These are phyloP conservation scores for Dipodomys spectabilis DNA, from an alignment of 2,113 vertebrate species.

Conservation along the genomic window DNA sequence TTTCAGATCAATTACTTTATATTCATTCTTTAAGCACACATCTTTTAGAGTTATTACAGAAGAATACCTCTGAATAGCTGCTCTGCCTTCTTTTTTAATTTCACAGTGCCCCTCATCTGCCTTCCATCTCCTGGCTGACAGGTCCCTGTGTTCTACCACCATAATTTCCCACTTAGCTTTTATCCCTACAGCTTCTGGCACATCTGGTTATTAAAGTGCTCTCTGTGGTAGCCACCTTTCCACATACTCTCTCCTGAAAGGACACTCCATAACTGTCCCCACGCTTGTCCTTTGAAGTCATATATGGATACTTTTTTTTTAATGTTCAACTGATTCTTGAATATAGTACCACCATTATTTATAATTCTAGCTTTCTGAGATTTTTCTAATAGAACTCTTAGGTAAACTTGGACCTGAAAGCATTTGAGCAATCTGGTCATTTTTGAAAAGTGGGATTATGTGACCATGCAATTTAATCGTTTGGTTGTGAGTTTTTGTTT, in stretches of 20 bases:
- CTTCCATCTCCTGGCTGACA: slow-evolving; percentile 33
- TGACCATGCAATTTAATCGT: background rate
- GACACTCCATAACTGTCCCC: background rate
- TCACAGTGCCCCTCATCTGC: background rate
- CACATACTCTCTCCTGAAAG: background rate
- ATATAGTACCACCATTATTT: background rate
- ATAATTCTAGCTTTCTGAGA: background rate
- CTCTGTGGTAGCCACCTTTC: background rate
- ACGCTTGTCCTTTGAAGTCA: background rate
- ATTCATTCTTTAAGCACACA: slow-evolving; percentile 63
- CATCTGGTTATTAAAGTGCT: background rate
- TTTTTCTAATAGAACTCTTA: background rate
- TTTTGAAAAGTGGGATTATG: slow-evolving; percentile 33
- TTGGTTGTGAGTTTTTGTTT: slow-evolving; percentile 11
- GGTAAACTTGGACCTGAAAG: background rate
- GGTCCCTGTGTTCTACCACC: slow-evolving; percentile 39
- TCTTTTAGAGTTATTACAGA: slow-evolving; percentile 61
- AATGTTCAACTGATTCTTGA: background rate
- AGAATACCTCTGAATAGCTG: slow-evolving; percentile 63
- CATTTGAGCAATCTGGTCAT: background rate
- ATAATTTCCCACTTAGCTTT: slow-evolving; percentile 57
- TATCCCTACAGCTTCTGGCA: background rate
- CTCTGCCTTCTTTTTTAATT: slow-evolving; percentile 62
- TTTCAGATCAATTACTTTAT: slow-evolving; percentile 75
- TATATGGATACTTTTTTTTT: too few species aligned